Evolutionary conservation across 1,140 invertebrate species (phyloP).

Genomic region (Dermatophagoides farinae): DNA sequence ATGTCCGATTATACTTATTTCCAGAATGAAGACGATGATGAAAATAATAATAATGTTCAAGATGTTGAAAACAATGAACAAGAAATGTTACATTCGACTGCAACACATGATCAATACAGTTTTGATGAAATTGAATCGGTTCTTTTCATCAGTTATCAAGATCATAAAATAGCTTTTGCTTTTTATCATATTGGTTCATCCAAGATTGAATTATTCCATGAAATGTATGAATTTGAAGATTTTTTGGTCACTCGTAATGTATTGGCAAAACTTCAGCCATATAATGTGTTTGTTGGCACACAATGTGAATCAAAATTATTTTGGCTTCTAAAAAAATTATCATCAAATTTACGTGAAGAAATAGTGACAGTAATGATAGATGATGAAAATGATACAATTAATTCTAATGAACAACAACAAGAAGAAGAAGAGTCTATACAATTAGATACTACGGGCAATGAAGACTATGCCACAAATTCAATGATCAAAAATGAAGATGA

Average conservation of each 20-base stretch:
- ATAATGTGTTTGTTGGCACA: conserved; percentile 1
- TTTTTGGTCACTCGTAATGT: background rate
- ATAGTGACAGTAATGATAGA: background rate
- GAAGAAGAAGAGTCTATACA: background rate
- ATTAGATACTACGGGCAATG: no score
- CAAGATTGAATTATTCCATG: background rate
- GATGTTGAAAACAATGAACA: background rate
- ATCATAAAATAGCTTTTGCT: background rate
- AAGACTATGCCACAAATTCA: no score
- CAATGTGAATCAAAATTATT: background rate
- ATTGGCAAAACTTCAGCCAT: background rate
- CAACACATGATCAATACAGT: background rate
- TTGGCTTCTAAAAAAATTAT: background rate
- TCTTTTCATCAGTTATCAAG: conserved; percentile 1
- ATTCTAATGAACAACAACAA: background rate
- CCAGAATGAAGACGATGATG: no score
- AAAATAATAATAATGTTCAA: no score
- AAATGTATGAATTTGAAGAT: conserved; percentile 9
- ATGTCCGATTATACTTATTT: no score
- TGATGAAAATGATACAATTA: background rate
- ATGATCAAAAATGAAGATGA: no score
- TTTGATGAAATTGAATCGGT: background rate
- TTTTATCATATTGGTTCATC: background rate
- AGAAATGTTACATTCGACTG: background rate
- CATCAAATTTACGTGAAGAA: background rate